Percentiles rank a stretch among this genome's conserved stretches.
These are phyloP conservation scores for Hemaris fuciformis DNA, from an alignment of 2,888 invertebrate genomes.

Conservation along the genomic window DNA sequence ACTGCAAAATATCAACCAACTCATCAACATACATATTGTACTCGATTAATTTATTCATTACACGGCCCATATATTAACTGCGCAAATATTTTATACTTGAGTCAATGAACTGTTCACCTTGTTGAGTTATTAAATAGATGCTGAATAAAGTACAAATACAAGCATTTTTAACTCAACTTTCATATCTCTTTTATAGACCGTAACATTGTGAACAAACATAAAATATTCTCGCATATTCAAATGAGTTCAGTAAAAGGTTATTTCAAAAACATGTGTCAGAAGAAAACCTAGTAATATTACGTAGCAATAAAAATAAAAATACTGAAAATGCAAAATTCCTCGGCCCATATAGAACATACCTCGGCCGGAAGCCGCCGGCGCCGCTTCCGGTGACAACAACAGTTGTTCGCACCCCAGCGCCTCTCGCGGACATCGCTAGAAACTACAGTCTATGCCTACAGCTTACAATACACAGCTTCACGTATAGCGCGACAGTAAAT, in stretches of 20 bases:
- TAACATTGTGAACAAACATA: background rate
- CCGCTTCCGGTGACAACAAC: constrained; percentile 71
- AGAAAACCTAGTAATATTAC: background rate
- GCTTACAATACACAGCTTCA: constrained; percentile 5
- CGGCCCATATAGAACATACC: constrained; percentile 61
- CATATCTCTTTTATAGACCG: background rate
- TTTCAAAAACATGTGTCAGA: background rate
- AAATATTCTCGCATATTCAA: background rate
- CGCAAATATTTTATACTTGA: background rate
- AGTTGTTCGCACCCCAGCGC: constrained; percentile 75
- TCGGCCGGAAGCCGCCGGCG: constrained; percentile 72
- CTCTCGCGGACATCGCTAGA: constrained; percentile 64
- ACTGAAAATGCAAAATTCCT: constrained; percentile 52
- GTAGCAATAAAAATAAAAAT: constrained; percentile 31
- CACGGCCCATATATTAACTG: background rate
- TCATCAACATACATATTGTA: background rate
- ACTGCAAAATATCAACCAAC: background rate
- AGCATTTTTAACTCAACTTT: background rate
- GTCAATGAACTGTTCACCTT: constrained; percentile 2
- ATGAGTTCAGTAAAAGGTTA: background rate
- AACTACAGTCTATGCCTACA: constrained; percentile 43
- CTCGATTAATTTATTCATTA: background rate
- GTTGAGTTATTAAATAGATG: background rate
- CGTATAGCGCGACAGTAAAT: constrained; percentile 4
- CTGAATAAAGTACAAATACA: background rate